phyloP scores from a whole-genome alignment of 64 coral and sea anemone species.

The Actinia tenebrosa region DNA sequence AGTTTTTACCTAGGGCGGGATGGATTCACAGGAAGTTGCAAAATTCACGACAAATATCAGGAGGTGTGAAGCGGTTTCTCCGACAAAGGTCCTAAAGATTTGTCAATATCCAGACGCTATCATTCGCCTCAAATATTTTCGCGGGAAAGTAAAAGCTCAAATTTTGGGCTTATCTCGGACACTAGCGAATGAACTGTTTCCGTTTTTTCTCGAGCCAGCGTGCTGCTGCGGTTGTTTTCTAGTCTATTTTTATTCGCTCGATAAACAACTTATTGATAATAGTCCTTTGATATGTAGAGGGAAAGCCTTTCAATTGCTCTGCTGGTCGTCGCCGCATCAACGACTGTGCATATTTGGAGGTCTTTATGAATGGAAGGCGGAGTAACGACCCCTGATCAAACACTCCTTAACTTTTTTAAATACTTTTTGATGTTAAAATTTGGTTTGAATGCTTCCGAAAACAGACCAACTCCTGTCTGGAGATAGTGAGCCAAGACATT shows the following conservation, averaged over 20 bases:
- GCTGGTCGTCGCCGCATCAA: neutral
- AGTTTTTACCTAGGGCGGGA: conserved; percentile 18
- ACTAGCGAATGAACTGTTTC: neutral
- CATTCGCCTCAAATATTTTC: conserved; percentile 6
- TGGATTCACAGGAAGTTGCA: conserved; percentile 31
- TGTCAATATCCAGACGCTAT: neutral
- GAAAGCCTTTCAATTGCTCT: neutral
- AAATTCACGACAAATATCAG: conserved; percentile 23
- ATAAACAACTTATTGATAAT: neutral
- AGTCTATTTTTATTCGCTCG: neutral
- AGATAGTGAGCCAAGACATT: neutral
- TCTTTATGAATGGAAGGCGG: neutral
- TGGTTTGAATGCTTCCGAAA: neutral
- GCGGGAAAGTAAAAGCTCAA: conserved; percentile 3
- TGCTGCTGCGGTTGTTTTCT: neutral
- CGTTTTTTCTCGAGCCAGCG: neutral
- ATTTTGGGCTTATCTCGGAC: neutral
- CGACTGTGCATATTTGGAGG: neutral
- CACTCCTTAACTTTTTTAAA: neutral
- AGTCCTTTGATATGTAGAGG: neutral
- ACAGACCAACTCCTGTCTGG: neutral
- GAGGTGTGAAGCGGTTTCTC: neutral
- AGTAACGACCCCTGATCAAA: neutral
- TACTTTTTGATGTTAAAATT: neutral
- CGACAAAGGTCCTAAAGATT: neutral